Evolutionary conservation across 2,797 vertebrate genomes (phyloP).

Genomic region (Limnodromus scolopaceus): DNA sequence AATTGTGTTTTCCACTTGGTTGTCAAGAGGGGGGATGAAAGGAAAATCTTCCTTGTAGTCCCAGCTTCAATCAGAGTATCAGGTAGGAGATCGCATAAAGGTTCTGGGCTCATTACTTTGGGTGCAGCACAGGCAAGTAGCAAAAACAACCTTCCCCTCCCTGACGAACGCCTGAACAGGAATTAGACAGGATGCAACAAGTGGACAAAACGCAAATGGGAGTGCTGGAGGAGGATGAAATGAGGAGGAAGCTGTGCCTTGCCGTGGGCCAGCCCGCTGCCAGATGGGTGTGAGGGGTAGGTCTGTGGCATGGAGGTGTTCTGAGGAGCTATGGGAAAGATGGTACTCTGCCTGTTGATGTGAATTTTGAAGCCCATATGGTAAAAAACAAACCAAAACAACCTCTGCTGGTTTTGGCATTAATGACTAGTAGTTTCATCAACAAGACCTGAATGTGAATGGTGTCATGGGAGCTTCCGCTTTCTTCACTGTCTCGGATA

Average conservation of each 20-base stretch:
- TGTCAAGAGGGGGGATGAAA: not conserved
- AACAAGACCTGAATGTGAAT: slow-evolving; percentile 34
- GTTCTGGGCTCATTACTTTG: slow-evolving; percentile 40
- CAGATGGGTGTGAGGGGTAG: slow-evolving; percentile 39
- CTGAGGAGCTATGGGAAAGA: not conserved
- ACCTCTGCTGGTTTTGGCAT: slow-evolving; percentile 17
- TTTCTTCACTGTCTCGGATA: slow-evolving; percentile 9
- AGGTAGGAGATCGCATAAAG: slow-evolving; percentile 5
- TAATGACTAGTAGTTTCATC: slow-evolving; percentile 28
- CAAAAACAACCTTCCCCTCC: slow-evolving; percentile 59
- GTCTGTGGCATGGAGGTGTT: not conserved
- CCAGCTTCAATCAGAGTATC: slow-evolving; percentile 16
- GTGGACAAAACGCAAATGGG: slow-evolving; percentile 54
- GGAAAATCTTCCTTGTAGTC: slow-evolving; percentile 11
- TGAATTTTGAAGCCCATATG: not conserved
- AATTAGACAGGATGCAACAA: slow-evolving; percentile 69
- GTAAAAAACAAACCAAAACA: not conserved
- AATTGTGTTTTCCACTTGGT: not conserved
- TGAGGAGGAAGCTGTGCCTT: slow-evolving; percentile 31
- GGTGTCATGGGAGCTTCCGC: slow-evolving; percentile 24
- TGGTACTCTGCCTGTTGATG: not conserved
- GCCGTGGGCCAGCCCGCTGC: not conserved
- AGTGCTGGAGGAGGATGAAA: slow-evolving; percentile 57
- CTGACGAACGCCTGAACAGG: slow-evolving; percentile 45
- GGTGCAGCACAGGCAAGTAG: slow-evolving; percentile 45